Conservation (phyloP, 1,140 invertebrate genomes). For the Ceratosolen solmsi region DNA sequence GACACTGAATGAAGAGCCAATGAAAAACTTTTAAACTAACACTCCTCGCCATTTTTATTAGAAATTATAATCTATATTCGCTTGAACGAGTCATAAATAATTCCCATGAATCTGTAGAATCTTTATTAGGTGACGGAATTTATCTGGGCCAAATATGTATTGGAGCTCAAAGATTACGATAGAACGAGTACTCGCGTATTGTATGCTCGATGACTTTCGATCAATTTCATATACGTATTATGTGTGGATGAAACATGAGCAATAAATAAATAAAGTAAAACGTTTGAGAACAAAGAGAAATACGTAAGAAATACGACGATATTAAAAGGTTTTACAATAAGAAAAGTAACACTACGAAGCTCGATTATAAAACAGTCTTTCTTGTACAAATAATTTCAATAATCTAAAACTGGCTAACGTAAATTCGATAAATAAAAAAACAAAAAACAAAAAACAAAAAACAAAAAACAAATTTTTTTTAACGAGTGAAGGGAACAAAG, state of each 20-base stretch:
- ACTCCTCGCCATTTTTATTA: no score
- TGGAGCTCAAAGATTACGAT: neutral
- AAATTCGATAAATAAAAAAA: neutral
- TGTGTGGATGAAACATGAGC: neutral
- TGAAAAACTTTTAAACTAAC: no score
- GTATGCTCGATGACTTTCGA: neutral
- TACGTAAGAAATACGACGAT: neutral
- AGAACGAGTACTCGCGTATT: neutral
- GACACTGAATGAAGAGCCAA: neutral
- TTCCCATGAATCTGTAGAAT: neutral
- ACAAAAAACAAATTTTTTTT: no score
- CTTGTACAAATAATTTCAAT: neutral
- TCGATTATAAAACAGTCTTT: no score
- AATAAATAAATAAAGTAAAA: neutral
- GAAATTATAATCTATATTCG: neutral
- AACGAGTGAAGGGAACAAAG: neutral
- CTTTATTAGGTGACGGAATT: conserved; percentile 11
- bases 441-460: no score
- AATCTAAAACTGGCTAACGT: neutral
- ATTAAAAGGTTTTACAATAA: neutral
- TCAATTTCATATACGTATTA: neutral
- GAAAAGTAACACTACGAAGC: neutral
- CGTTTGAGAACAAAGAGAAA: neutral
- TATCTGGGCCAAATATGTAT: neutral
- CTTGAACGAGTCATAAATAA: neutral